phyloP scores from a whole-genome alignment of 2,113 vertebrate genomes.

The Burhinus bistriatus region DNA sequence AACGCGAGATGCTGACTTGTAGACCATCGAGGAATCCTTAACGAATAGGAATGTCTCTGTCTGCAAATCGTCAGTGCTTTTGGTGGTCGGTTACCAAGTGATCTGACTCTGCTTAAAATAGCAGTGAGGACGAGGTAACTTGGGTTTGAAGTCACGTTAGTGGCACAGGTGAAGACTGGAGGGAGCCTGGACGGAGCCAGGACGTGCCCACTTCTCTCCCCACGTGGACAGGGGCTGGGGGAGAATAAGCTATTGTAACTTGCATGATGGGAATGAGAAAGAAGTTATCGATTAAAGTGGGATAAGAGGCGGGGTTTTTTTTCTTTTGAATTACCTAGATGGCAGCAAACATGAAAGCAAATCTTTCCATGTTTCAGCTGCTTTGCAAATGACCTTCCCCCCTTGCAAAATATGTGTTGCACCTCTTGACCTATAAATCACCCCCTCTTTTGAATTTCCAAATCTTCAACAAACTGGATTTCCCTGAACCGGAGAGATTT shows the following conservation, averaged over 20 bases:
- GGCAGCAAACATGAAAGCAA: neutral
- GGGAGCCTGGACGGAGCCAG: neutral
- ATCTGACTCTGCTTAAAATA: neutral
- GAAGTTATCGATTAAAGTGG: neutral
- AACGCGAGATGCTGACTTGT: neutral
- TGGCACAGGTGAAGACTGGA: neutral
- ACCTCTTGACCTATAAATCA: neutral
- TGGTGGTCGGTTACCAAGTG: neutral
- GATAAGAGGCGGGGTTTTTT: neutral
- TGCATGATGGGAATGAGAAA: neutral
- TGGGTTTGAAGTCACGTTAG: neutral
- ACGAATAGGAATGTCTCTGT: neutral
- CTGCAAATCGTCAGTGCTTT: neutral
- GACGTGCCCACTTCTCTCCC: neutral
- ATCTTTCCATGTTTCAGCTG: neutral
- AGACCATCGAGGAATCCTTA: neutral
- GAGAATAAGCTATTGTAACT: neutral
- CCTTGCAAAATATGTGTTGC: neutral
- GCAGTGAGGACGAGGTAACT: neutral
- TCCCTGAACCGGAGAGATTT: neutral
- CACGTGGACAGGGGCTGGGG: accelerated
- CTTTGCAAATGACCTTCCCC: neutral
- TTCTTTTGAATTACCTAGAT: neutral
- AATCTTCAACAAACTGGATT: neutral
- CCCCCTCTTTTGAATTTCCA: neutral